These are phyloP conservation scores for Caranx melampygus DNA, from an alignment of 2,113 vertebrate species.

Conservation along the genomic window DNA sequence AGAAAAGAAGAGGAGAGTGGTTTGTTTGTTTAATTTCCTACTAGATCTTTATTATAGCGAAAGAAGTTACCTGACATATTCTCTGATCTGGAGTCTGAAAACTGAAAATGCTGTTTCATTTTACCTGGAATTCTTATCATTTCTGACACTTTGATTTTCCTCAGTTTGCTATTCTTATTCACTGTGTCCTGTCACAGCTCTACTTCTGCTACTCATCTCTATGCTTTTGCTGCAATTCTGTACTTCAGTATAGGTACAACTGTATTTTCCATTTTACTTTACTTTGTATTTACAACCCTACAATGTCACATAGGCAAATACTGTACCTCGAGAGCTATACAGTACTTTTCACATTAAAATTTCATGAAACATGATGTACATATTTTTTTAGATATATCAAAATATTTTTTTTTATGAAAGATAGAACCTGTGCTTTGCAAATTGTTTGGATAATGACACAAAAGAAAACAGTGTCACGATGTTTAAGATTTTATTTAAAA, in stretches of 20 bases:
- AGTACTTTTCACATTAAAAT: neutral
- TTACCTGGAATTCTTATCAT: neutral
- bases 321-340: neutral
- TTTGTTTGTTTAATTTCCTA: neutral
- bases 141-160: neutral
- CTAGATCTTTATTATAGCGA: neutral
- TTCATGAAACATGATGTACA: neutral
- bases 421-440: too few species aligned
- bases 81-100: neutral
- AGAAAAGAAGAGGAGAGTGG: neutral
- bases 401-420: neutral
- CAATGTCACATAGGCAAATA: neutral
- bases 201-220: neutral
- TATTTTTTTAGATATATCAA: neutral
- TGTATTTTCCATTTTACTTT: neutral
- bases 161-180: neutral
- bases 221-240: neutral
- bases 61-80: neutral
- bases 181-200: neutral
- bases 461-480: neutral
- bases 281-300: neutral
- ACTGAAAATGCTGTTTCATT: neutral
- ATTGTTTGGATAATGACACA: too few species aligned
- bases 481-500: neutral
- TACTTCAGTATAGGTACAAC: neutral